Conservation (phyloP, 2,113 vertebrate species). For the Lycocorax pyrrhopterus region DNA sequence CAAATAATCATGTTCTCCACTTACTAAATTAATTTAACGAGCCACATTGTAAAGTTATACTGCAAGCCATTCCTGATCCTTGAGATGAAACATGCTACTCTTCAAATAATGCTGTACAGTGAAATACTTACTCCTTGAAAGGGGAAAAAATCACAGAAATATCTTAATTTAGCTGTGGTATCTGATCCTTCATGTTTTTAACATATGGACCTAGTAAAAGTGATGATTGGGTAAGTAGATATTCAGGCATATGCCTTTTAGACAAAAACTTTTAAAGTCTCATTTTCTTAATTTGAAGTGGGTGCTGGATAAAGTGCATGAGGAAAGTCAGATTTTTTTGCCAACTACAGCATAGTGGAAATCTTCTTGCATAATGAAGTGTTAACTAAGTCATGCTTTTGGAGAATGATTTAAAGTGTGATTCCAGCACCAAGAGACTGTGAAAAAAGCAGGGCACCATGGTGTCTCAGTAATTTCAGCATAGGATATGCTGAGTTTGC, state of each 20-base stretch:
- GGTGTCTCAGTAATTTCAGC: slow-evolving; percentile 13
- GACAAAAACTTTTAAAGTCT: background rate
- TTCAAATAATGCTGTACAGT: background rate
- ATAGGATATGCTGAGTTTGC: slow-evolving; percentile 10
- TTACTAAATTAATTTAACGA: background rate
- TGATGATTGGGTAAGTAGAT: background rate
- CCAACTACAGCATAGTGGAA: slow-evolving; percentile 23
- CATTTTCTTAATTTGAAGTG: slow-evolving; percentile 13
- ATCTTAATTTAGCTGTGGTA: background rate
- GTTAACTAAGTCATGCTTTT: slow-evolving; percentile 44
- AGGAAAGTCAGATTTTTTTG: slow-evolving; percentile 4
- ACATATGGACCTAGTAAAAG: background rate
- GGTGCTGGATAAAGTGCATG: slow-evolving; percentile 7
- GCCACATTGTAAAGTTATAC: background rate
- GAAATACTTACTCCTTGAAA: background rate
- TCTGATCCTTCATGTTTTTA: background rate
- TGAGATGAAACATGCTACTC: slow-evolving; percentile 21
- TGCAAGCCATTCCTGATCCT: background rate
- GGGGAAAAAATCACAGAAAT: background rate
- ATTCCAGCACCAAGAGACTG: background rate
- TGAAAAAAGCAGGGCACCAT: background rate
- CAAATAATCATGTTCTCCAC: background rate
- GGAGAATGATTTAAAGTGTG: slow-evolving; percentile 54
- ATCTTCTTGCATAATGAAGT: slow-evolving; percentile 29
- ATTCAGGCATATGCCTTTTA: background rate